A percentile compares a stretch with the other conserved stretches of the same genome.
Conservation (phyloP, 2,113 vertebrate genomes). For the Poecile atricapillus region DNA sequence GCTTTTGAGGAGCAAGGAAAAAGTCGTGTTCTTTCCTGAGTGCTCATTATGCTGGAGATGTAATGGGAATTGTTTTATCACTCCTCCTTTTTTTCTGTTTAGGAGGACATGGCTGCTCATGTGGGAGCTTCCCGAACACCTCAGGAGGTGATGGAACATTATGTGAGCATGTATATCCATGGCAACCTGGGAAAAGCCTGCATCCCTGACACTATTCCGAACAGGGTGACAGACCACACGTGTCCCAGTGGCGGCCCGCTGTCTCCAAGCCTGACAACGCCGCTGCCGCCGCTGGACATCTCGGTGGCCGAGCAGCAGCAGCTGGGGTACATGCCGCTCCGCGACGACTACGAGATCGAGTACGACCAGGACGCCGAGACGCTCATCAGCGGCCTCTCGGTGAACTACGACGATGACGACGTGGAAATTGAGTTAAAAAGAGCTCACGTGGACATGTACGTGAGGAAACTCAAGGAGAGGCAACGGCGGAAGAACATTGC, state of each 20-base stretch:
- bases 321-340: slow-evolving; percentile 96
- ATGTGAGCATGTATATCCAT: slow-evolving; percentile 97
- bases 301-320: slow-evolving; percentile 92
- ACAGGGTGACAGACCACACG: slow-evolving; percentile 96
- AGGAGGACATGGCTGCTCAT: slow-evolving; percentile 98
- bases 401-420: slow-evolving; percentile 96
- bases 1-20: background rate
- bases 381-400: slow-evolving; percentile 92
- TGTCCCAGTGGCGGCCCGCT: slow-evolving; percentile 90
- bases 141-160: slow-evolving; percentile 98
- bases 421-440: slow-evolving; percentile 96
- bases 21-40: rapidly evolving
- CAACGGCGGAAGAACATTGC: slow-evolving; percentile 95
- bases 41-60: rapidly evolving
- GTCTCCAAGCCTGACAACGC: slow-evolving; percentile 92
- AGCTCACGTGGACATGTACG: slow-evolving; percentile 97
- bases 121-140: slow-evolving; percentile 90
- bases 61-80: rapidly evolving
- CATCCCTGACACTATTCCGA: slow-evolving; percentile 94
- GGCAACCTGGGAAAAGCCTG: slow-evolving; percentile 97
- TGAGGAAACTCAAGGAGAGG: slow-evolving; percentile 89
- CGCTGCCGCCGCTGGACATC: slow-evolving; percentile 88
- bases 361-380: slow-evolving; percentile 96
- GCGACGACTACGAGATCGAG: slow-evolving; percentile 96
- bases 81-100: background rate